Percentiles rank a stretch among this genome's conserved stretches.
phyloP scores from a whole-genome alignment of 2,888 invertebrate species.

The Eremobia ochroleuca region DNA sequence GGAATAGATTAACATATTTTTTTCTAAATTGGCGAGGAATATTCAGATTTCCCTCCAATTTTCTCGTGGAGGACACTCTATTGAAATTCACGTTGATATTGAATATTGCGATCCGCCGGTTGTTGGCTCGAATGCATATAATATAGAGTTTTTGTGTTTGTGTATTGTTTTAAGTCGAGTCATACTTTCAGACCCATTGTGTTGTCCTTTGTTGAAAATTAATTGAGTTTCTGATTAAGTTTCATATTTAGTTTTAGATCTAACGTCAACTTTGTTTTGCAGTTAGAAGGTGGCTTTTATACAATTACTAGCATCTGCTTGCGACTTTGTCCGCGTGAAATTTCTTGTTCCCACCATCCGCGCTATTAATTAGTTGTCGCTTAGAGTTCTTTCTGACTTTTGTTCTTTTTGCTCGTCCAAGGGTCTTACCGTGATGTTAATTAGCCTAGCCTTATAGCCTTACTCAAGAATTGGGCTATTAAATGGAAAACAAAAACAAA shows the following conservation, averaged over 20 bases:
- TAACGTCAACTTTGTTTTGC: conserved; percentile 31
- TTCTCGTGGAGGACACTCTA: conserved; percentile 84
- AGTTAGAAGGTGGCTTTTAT: background rate
- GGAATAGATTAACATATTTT: conserved; percentile 88
- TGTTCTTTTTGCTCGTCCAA: background rate
- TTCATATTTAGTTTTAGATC: conserved; percentile 41
- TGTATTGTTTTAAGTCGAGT: conserved; percentile 72
- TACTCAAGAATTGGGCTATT: background rate
- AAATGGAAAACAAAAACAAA: background rate
- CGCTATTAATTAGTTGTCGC: background rate
- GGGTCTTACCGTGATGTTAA: background rate
- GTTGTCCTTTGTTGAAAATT: conserved; percentile 63
- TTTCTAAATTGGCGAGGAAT: conserved; percentile 85
- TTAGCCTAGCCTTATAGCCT: too few species aligned
- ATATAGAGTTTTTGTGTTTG: conserved; percentile 72
- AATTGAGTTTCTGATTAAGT: conserved; percentile 57
- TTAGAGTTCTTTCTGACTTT: background rate
- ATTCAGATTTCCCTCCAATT: conserved; percentile 88
- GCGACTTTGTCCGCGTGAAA: background rate
- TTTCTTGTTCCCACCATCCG: background rate
- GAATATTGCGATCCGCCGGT: conserved; percentile 81
- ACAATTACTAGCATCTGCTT: background rate
- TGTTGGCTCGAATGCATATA: conserved; percentile 78
- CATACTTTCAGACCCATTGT: conserved; percentile 42
- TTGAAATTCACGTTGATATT: conserved; percentile 86